phyloP scores from a whole-genome alignment of 2,797 vertebrate species.

The Intellagama lesueurii region DNA sequence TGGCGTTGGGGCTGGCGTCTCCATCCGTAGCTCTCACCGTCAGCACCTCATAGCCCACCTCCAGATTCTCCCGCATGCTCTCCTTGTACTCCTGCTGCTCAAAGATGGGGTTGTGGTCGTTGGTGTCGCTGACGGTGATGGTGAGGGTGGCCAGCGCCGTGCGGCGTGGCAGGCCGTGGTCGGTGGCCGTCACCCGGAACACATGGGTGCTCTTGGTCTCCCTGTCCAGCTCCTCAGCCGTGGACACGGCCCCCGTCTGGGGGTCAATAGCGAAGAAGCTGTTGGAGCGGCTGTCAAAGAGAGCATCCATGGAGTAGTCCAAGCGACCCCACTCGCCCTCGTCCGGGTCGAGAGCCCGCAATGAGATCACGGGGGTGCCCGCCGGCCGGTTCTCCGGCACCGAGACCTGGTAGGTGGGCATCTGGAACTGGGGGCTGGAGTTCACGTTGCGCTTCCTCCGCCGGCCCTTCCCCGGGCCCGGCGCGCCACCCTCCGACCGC shows the following conservation, averaged over 20 bases:
- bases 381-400: conserved; percentile 90
- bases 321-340: conserved; percentile 88
- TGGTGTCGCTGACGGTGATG: conserved; percentile 88
- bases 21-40: conserved; percentile 94
- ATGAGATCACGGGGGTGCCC: conserved; percentile 84
- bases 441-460: conserved; percentile 86
- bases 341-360: conserved; percentile 88
- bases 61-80: conserved; percentile 93
- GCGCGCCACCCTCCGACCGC: conserved; percentile 62
- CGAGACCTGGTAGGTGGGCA: conserved; percentile 94
- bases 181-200: conserved; percentile 89
- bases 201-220: conserved; percentile 96
- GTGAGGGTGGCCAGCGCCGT: conserved; percentile 94
- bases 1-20: conserved; percentile 90
- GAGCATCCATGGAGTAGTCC: conserved; percentile 91
- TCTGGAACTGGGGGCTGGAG: conserved; percentile 91
- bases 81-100: conserved; percentile 95
- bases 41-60: conserved; percentile 94
- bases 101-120: conserved; percentile 91
- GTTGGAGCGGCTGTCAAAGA: conserved; percentile 95
- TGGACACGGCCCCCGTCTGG: conserved; percentile 82
- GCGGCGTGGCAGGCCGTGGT: conserved; percentile 86
- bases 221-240: conserved; percentile 86
- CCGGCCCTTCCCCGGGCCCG: conserved; percentile 69
- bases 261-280: conserved; percentile 88